Evolutionary conservation across 2,888 invertebrate genomes (phyloP).

Genomic region (Leucophenga maculata): DNA sequence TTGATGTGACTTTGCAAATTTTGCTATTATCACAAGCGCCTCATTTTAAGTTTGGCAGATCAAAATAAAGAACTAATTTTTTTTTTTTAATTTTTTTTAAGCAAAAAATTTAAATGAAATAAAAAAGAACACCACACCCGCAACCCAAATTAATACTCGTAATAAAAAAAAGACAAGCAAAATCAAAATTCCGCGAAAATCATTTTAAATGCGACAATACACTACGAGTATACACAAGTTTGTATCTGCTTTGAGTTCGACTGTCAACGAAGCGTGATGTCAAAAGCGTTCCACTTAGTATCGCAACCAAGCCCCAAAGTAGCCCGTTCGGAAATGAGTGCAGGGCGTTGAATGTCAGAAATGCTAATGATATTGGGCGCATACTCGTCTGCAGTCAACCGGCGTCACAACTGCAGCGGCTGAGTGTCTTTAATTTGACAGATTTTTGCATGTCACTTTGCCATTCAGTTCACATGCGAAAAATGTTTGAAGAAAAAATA

Average conservation of each 20-base stretch:
- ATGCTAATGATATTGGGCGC: constrained; percentile 53
- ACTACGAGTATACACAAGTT: background rate
- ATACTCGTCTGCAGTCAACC: constrained; percentile 16
- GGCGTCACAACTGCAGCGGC: constrained; percentile 13
- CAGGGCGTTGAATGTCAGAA: constrained; percentile 50
- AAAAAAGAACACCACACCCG: too few relatives aligned
- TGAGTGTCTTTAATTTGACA: constrained; percentile 63
- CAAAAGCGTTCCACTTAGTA: constrained; percentile 23
- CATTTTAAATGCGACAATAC: background rate
- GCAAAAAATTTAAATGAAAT: too few relatives aligned
- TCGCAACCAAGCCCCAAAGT: background rate
- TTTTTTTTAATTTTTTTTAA: too few relatives aligned
- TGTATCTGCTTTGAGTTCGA: constrained; percentile 45
- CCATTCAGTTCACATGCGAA: constrained; percentile 45
- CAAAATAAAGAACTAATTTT: too few relatives aligned
- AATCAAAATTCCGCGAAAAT: background rate
- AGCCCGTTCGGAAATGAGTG: background rate
- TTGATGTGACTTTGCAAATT: too few relatives aligned
- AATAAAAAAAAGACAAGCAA: background rate
- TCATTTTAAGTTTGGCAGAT: too few relatives aligned
- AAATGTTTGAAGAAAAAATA: constrained; percentile 16
- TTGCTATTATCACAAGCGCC: too few relatives aligned
- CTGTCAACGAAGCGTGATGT: constrained; percentile 53
- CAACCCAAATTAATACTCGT: background rate
- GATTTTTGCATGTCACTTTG: constrained; percentile 63